Evolutionary conservation across 2,888 invertebrate species (phyloP).

Genomic region (Nineta flava): DNA sequence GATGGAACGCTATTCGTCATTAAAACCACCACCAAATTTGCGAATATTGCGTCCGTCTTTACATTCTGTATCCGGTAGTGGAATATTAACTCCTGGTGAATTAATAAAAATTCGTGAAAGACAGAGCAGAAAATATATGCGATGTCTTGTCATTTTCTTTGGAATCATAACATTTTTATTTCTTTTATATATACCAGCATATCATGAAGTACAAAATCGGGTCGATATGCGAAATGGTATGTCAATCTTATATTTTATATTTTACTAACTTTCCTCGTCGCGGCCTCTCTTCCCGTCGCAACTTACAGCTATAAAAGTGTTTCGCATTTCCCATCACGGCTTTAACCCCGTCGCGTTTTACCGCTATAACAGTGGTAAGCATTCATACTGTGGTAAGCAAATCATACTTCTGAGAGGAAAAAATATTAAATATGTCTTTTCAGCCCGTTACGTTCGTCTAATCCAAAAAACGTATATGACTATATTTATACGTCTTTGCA

Average conservation of each 20-base stretch:
- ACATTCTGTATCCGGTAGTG: background rate
- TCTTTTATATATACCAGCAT: conserved; percentile 12
- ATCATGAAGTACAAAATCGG: conserved; percentile 11
- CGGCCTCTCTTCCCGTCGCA: no score
- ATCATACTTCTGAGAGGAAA: no score
- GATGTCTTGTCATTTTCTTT: conserved; percentile 11
- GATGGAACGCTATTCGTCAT: background rate
- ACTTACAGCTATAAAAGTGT: no score
- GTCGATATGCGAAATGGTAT: conserved; percentile 4
- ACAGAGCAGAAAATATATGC: conserved; percentile 8
- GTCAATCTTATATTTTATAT: background rate
- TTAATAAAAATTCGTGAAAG: background rate
- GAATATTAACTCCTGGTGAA: conserved; percentile 1
- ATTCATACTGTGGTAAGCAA: no score
- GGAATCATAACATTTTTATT: conserved; percentile 10
- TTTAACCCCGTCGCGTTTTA: no score
- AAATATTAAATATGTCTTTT: no score
- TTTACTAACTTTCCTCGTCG: no score
- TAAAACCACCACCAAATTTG: background rate
- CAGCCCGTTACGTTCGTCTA: no score
- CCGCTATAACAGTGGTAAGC: no score
- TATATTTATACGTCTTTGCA: no score
- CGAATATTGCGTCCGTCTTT: background rate
- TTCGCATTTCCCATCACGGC: no score
- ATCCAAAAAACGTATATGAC: no score